Percentiles rank a stretch among this genome's conserved stretches.
These are phyloP conservation scores for Nyctalus aviator DNA, from an alignment of 2,797 vertebrate genomes.

Conservation along the genomic window DNA sequence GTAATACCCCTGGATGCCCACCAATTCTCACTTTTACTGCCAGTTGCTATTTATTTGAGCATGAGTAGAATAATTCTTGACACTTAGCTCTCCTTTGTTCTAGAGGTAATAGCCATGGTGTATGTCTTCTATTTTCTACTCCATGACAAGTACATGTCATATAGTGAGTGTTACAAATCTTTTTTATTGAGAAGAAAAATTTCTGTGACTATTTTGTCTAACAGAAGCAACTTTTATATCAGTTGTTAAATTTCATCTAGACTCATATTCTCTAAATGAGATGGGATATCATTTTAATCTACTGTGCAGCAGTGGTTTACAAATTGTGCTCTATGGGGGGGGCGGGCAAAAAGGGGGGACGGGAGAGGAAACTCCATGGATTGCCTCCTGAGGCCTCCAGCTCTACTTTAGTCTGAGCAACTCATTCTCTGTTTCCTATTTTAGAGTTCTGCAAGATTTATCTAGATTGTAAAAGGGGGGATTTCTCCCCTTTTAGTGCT, in stretches of 20 bases:
- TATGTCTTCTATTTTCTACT: background rate
- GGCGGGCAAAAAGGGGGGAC: fast-evolving
- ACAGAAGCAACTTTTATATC: constrained; percentile 24
- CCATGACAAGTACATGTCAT: background rate
- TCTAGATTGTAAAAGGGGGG: background rate
- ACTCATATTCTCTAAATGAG: background rate
- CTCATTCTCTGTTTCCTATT: background rate
- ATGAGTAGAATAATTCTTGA: background rate
- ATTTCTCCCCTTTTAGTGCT: background rate
- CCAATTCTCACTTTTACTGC: background rate
- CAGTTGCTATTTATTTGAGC: background rate
- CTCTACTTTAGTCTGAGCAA: background rate
- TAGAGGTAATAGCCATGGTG: background rate
- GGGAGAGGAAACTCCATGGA: background rate
- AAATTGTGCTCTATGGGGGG: background rate
- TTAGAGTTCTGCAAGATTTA: background rate
- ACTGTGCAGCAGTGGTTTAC: background rate
- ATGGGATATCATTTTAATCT: background rate
- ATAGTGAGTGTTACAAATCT: background rate
- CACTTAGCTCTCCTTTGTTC: background rate
- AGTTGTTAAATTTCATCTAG: constrained; percentile 16
- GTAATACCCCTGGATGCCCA: background rate
- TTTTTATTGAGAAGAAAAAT: constrained; percentile 48
- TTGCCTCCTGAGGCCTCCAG: background rate
- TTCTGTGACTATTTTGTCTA: constrained; percentile 6